Evolutionary conservation across 2,113 vertebrate genomes (phyloP), one percentile per base, ranked within the genome.

Genomic region (Galemys pyrenaicus): DNA sequence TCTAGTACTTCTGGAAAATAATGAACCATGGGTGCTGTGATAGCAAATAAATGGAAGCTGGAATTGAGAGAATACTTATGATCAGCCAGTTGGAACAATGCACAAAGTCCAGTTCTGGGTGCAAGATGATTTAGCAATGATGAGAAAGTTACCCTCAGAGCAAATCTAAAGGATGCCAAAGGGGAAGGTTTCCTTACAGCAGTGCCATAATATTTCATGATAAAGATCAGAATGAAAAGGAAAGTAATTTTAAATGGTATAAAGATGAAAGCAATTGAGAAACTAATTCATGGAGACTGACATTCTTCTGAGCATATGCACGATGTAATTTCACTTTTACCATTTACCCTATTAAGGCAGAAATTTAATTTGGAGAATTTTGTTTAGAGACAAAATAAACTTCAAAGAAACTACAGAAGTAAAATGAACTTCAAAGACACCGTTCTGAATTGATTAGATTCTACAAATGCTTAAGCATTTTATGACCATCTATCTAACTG

Each of bases 21-120:
- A 98, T 92, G 94, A 98, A 91, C 94, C 84, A 71, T 87, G 84
- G 94, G 93, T 97, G 92, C 96, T 97, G 81, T 94, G 93, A 92
- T 96, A 95, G 92, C 97, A 97, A 97, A 97, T 98, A 98, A 98
- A 98, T 96, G 96, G 58, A 97, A 91, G 95, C 95, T 80, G 41
- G 96, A 98, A 97, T 95, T 98, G 97, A 92, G 94, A 97, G 96
- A 97, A 95, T 82, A 46, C 96, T 94, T 96, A 95, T 65, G 93
- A 95, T 79, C 98, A 97, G 90, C 89, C 96, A 97, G 0, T 12
- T 79, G 96, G 74, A 96, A 97, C 93, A 96, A 97, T 93, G 94
- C 58, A 77, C 90, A 80, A 64, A 96, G 88, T 89, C 94, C 81
- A 92, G 70, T 86, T 68, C 39, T 92, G 87, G 89, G 90, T 97